These are phyloP conservation scores for Netelia inedita DNA, from an alignment of 2,888 invertebrate genomes.

Conservation along the genomic window DNA sequence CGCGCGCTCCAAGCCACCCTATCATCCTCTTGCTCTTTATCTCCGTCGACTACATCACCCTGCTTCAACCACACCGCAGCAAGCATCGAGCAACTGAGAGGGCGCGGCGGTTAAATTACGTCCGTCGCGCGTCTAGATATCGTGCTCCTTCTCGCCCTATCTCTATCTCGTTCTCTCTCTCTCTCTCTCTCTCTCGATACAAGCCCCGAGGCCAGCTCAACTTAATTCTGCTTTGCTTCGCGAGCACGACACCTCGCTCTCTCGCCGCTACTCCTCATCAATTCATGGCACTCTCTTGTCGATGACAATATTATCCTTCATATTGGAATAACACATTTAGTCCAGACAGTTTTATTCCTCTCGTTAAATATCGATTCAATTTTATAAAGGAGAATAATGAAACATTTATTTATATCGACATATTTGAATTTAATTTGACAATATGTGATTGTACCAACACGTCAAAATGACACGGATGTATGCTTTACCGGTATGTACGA, in stretches of 20 bases:
- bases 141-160: neutral
- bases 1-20: neutral
- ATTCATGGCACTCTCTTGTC: neutral
- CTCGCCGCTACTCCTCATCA: neutral
- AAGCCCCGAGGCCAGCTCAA: conserved; percentile 43
- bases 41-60: conserved; percentile 16
- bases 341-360: too few relatives aligned
- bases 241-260: conserved; percentile 7
- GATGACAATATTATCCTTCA: conserved; percentile 30
- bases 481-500: too few relatives aligned
- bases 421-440: too few relatives aligned
- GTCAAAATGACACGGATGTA: too few relatives aligned
- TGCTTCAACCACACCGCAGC: conserved; percentile 22
- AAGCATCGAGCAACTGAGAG: conserved; percentile 22
- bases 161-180: too few relatives aligned
- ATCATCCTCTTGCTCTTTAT: neutral
- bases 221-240: conserved; percentile 53
- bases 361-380: too few relatives aligned
- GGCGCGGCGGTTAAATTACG: conserved; percentile 58
- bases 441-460: too few relatives aligned
- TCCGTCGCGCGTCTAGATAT: conserved; percentile 30
- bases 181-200: conserved; percentile 25
- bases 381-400: too few relatives aligned
- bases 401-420: neutral
- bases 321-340: conserved; percentile 18